Base-by-base conservation (phyloP, 1,140 invertebrate genomes). In the Proctacanthus coquilletti region DNA sequence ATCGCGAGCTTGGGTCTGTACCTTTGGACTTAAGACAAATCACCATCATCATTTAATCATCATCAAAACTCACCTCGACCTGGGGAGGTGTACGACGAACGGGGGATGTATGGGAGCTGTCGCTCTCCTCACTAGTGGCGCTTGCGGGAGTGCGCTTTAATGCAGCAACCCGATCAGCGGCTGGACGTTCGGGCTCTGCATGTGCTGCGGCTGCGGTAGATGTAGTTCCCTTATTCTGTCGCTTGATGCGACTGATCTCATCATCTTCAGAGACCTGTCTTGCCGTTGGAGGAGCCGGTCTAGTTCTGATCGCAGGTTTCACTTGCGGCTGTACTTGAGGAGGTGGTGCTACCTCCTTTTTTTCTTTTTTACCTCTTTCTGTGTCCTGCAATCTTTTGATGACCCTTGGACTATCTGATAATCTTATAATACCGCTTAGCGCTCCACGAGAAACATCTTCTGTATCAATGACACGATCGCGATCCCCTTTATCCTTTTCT, bases 381-480 rank as follows among this genome's bases (percentile, higher is more conserved):
- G 72, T 75, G 44, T 88, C 84, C 46, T 87, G 76, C 36, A 92
- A 66, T 34, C 85, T 77, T 58, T 85, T 84, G 71, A 92, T 87
- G 0, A 91, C 82, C 30, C 84, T 67, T 0, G 85, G 80, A 21
- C 84, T 89, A 54, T 93, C 88, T n/a, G 75, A 74, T 3, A 92
- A 62, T n/a, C 84, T 69, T 34, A 84, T 82, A 50, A 93, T 87
- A 29, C 87, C 88, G 57, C 84, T 89, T 0, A 94, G 67, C 2
- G 87, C 87, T 5, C 87, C 88, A 38, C 79, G 68, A 4, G 84
- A 77, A 1, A 83, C 84, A 51, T 91, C 86, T 62, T 93, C 86
- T 3, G 85, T 89, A 52, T 91, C 86, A 13, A 87, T 62, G 0
- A 91, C 81, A 36, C 77, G 72, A 53, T 86, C 82, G 35, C 83